These are phyloP conservation scores for Torymus aiolomorphi DNA, from an alignment of 2,888 invertebrate species.

Conservation along the genomic window DNA sequence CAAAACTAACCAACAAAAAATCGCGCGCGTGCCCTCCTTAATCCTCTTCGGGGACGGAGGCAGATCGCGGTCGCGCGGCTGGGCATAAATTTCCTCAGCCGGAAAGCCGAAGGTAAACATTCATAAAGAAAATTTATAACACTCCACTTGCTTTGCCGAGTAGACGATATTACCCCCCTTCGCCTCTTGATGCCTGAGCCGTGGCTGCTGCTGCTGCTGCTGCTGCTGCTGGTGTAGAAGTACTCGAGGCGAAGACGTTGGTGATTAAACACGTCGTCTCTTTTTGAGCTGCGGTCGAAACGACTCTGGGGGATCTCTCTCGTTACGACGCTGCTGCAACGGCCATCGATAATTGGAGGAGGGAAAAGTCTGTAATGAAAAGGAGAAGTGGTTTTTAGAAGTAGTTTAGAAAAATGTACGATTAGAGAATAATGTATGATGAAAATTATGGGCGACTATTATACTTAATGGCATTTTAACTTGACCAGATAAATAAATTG, in stretches of 20 bases:
- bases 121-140: slow-evolving; percentile 50
- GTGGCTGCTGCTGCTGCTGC: slow-evolving; percentile 7
- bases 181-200: neutral
- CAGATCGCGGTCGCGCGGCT: neutral
- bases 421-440: no score
- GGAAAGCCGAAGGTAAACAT: slow-evolving; percentile 35
- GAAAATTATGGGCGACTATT: no score
- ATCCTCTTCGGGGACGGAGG: neutral
- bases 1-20: no score
- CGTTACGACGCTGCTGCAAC: no score
- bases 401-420: no score
- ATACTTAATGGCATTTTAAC: no score
- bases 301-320: neutral
- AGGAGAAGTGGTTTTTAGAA: no score
- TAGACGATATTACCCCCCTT: slow-evolving; percentile 23
- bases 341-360: no score
- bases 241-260: neutral
- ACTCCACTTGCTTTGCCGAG: slow-evolving; percentile 22
- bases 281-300: slow-evolving; percentile 6
- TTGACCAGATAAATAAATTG: no score
- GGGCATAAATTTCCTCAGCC: slow-evolving; percentile 11
- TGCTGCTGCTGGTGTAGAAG: neutral
- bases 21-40: no score
- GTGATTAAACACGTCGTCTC: slow-evolving; percentile 41
- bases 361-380: no score